Base-by-base conservation (phyloP, 2,797 vertebrate species). In the Diceros bicornis region DNA sequence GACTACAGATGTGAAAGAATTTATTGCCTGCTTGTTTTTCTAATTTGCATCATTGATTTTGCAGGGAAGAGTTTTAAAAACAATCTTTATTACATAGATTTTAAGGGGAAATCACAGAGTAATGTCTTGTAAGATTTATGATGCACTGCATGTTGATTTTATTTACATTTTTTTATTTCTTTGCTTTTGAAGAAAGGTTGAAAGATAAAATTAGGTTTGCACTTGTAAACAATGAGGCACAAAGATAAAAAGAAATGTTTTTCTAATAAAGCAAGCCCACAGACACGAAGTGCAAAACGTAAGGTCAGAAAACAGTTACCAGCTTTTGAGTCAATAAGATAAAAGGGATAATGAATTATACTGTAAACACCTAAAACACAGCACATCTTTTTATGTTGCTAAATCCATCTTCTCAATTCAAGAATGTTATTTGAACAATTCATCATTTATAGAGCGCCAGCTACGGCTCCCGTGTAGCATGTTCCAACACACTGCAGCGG, bases 1-100 rank as follows among this genome's bases (percentile, higher is more conserved):
- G 99, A 99, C 99, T 98, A 99, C 99, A 99, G 99, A 99, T 99
- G 99, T 99, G 99, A 99, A 99, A 99, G 99, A 99, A 99, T 99
- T 99, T 99, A 99, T 99, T 99, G 99, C 99, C 99, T 99, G 99
- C 99, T 99, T 99, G 99, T 99, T 99, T 99, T 99, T 99, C 99
- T 99, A 99, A 99, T 99, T 99, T 99, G 99, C 99, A 99, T 99
- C 99, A 99, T 99, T 99, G 99, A 99, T 99, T 99, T 99, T 99
- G 99, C 98, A 99, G 98, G 98, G 98, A 99, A 99, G 98, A 99
- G 99, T 99, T 99, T 99, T 99, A 99, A 99, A 99, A 99, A 99
- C 99, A 99, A 99, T 99, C 99, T 99, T 99, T 99, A 99, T 99
- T 99, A 99, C 98, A 99, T 99, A 99, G 98, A 99, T 99, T 99